Evolutionary conservation across 1,140 invertebrate genomes (phyloP).

Genomic region (Aphis craccivora): DNA sequence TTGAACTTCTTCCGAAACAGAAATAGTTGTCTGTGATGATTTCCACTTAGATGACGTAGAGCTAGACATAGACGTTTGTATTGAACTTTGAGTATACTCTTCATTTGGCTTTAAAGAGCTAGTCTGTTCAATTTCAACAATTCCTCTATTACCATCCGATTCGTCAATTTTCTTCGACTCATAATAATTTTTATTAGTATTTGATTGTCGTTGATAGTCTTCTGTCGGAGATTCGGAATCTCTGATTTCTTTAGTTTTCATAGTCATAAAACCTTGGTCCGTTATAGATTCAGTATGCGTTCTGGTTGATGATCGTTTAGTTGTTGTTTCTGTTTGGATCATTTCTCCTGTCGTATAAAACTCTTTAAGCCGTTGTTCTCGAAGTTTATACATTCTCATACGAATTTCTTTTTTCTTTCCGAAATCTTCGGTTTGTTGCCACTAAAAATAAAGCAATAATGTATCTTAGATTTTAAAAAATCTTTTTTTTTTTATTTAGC

Average conservation of each 20-base stretch:
- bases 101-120: slow-evolving; percentile 4
- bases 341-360: slow-evolving; percentile 71
- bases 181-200: slow-evolving; percentile 37
- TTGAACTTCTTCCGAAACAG: slow-evolving; percentile 47
- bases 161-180: neutral
- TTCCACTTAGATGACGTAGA: slow-evolving; percentile 20
- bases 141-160: neutral
- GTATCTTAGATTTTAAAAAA: neutral
- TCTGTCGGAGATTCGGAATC: slow-evolving; percentile 77
- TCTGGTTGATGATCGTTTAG: slow-evolving; percentile 63
- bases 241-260: slow-evolving; percentile 79
- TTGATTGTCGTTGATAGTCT: slow-evolving; percentile 65
- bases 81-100: neutral
- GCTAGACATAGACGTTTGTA: slow-evolving; percentile 16
- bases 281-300: slow-evolving; percentile 73
- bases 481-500: slow-evolving; percentile 17
- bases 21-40: slow-evolving; percentile 40
- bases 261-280: slow-evolving; percentile 76
- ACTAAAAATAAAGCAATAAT: slow-evolving; percentile 68
- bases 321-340: slow-evolving; percentile 57
- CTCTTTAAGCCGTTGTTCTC: slow-evolving; percentile 77
- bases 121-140: neutral
- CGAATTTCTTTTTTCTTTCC: slow-evolving; percentile 85
- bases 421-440: slow-evolving; percentile 85
- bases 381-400: slow-evolving; percentile 80